Evolutionary conservation across 2,113 vertebrate genomes (phyloP), one percentile per base, ranked within the genome.

Genomic region (Fukomys damarensis): DNA sequence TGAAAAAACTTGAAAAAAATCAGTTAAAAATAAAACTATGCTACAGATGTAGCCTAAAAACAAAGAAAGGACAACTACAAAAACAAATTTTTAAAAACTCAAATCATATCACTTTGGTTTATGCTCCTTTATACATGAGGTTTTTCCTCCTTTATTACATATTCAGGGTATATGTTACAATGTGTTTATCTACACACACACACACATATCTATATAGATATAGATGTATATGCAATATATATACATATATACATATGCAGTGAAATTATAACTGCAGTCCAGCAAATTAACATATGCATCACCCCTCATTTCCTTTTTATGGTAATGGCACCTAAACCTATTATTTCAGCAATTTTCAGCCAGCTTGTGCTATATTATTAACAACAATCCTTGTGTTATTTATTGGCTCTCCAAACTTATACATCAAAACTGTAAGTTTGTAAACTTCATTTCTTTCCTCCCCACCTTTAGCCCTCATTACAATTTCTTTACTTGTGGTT

Each of bases 381-480:
- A n/a, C 20, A 52, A 0, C 38, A 12, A 35, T 19, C 14, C 8
- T 70, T 13, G 7, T n/a, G 32, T 4, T 41, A 10, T 14, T 7
- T 1, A 32, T 74, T 54, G 7, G 5, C 1, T 72, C 68, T 61
- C 3, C n/a, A 43, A 58, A 46, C 19, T 76, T 24, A 46, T 6
- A 9, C 26, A 10, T 87, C 13, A 46, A 49, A 19, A 11, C 41
- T 76, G 14, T 66, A 52, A n/a, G 63, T 41, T 38, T 54, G 19
- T 52, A 41, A 16, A 7, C 68, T 58, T 59, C 28, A 5, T 32
- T 17, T 16, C 19, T 12, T 41, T 17, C 17, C 56, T 32, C 9
- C 13, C n/a, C 59, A 17, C 8, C 32, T n/a, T 54, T 19, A 4
- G 2, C 3, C 16, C 2, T n/a, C 4, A 7, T 3, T 38, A 32